Evolutionary conservation across 2,888 invertebrate genomes (phyloP), one percentile per base, ranked within the genome.

Genomic region (Cetonia aurata): DNA sequence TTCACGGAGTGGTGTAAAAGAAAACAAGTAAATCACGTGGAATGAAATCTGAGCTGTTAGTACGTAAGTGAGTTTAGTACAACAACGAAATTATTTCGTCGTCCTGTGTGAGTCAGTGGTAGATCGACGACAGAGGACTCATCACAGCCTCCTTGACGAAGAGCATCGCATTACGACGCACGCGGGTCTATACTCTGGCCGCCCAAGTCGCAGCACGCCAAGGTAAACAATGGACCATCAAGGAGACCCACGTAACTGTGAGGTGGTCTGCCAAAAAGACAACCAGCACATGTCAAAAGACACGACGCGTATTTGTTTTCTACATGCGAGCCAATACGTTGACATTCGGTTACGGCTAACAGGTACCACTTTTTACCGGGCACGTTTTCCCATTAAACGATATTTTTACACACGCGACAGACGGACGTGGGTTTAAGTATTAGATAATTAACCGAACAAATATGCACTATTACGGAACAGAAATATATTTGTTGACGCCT

Each of bases 231-330:
- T 69, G 69, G 60, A 60, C 69, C 69, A 69, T 69, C 69, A 69
- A 60, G 59, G 31, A 59, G 69, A 60, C 60, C 68, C 46, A 69
- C 69, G 69, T 69, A 59, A 60, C 69, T 46, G 69, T 52, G 52
- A 69, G 69, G 69, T 69, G 60, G 69, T 69, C 69, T 53, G 69
- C 69, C 69, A 69, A 69, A 69, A 69, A 69, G 69, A 69, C 69
- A 17, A 69, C 69, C 69, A 60, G 60, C 69, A 60, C 46, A 69
- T 52, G 69, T 69, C 60, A 69, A 69, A 52, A 69, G 59, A 60
- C 69, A 53, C 42, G 53, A 69, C 50, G 69, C 33, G 69, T 69
- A 59, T 69, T 69, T 69, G 69, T 69, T 60, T 69, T 59, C 53
- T 46, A 56, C 48, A 50, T 31, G 67, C 33, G 48, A 62, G 62